Conservation (phyloP, 2,113 vertebrate species). For the Nannobrachium achirus region DNA sequence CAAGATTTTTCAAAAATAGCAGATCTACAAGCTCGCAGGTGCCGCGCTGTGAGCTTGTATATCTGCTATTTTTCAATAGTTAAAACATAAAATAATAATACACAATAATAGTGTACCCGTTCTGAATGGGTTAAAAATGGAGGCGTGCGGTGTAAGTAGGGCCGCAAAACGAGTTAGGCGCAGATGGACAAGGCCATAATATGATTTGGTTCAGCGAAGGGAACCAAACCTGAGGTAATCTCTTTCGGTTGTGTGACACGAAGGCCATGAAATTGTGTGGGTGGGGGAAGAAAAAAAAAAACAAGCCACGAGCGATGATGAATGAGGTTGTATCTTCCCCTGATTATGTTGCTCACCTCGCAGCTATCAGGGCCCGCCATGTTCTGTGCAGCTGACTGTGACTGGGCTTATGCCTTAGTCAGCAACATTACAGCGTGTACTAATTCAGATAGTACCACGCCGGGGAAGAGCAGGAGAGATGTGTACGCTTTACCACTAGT, state of each 20-base stretch:
- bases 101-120: too few species aligned
- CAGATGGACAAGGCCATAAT: constrained; percentile 60
- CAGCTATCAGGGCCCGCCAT: constrained; percentile 37
- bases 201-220: constrained; percentile 56
- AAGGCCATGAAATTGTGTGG: background rate
- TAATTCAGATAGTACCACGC: constrained; percentile 39
- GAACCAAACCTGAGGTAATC: constrained; percentile 42
- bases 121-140: too few species aligned
- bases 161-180: constrained; percentile 64
- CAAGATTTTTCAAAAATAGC: too few species aligned
- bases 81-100: too few species aligned
- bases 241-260: constrained; percentile 21
- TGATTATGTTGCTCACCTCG: constrained; percentile 45
- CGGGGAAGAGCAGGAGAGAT: constrained; percentile 4
- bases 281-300: constrained; percentile 7
- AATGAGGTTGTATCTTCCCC: constrained; percentile 28
- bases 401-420: constrained; percentile 54
- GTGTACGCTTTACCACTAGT: constrained; percentile 27
- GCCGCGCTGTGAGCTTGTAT: too few species aligned
- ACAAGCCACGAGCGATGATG: constrained; percentile 10
- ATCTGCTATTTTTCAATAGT: too few species aligned
- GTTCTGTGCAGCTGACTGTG: constrained; percentile 37
- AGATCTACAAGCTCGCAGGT: too few species aligned
- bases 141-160: constrained; percentile 62
- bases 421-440: constrained; percentile 48